Conservation (phyloP, 2,888 invertebrate genomes). For the Molorchus minor region DNA sequence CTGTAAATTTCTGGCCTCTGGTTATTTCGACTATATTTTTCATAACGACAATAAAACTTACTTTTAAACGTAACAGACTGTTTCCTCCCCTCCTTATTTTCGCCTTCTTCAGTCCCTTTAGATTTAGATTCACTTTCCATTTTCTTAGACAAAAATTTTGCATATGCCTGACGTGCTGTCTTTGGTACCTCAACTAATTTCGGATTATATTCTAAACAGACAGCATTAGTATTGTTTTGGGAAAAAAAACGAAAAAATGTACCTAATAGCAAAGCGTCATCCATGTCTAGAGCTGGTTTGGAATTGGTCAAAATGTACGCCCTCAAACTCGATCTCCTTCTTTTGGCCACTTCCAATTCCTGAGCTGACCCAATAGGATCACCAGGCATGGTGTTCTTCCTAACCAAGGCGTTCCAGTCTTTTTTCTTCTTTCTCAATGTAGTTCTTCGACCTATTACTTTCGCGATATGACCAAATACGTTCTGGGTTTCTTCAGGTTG, state of each 20-base stretch:
- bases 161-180: slow-evolving; percentile 83
- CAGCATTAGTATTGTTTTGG: background rate
- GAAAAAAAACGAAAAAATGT: slow-evolving; percentile 40
- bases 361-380: slow-evolving; percentile 84
- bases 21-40: too few relatives aligned
- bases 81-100: slow-evolving; percentile 11
- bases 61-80: slow-evolving; percentile 37
- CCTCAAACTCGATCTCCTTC: slow-evolving; percentile 76
- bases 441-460: slow-evolving; percentile 75
- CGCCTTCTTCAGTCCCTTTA: slow-evolving; percentile 10
- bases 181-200: slow-evolving; percentile 78
- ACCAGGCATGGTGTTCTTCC: slow-evolving; percentile 72
- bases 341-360: slow-evolving; percentile 71
- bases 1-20: too few relatives aligned
- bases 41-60: slow-evolving; percentile 10
- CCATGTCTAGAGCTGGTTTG: slow-evolving; percentile 71
- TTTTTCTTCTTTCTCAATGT: slow-evolving; percentile 69
- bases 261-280: slow-evolving; percentile 78
- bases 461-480: slow-evolving; percentile 85
- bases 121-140: slow-evolving; percentile 63
- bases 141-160: slow-evolving; percentile 85
- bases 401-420: slow-evolving; percentile 87
- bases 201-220: slow-evolving; percentile 72
- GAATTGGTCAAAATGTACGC: slow-evolving; percentile 75
- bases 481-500: slow-evolving; percentile 76